phyloP scores from a whole-genome alignment of 2,888 invertebrate species.

The Lepeophtheirus nordmannii region DNA sequence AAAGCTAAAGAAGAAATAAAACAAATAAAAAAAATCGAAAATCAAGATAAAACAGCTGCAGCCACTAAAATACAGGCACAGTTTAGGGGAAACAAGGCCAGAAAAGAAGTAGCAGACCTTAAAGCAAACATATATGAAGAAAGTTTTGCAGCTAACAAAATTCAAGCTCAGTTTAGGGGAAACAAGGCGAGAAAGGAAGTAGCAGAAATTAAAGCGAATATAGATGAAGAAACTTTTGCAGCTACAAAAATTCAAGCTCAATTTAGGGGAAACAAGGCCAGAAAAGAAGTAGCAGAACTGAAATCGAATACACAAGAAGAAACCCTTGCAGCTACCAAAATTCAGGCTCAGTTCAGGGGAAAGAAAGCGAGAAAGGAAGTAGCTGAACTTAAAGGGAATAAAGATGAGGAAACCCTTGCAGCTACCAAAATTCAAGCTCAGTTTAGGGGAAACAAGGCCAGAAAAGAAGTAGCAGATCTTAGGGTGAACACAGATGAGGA shows the following conservation, averaged over 20 bases:
- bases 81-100: neutral
- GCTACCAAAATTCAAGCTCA: neutral
- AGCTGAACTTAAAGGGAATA: neutral
- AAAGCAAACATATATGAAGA: neutral
- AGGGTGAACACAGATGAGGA: neutral
- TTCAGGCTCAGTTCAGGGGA: conserved; percentile 12
- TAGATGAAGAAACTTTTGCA: neutral
- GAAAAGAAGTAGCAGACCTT: neutral
- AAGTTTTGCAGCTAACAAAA: neutral
- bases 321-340: neutral
- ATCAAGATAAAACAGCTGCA: conserved; percentile 2
- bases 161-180: neutral
- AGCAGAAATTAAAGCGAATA: neutral
- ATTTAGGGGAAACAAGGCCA: conserved; percentile 12
- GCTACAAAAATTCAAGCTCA: conserved; percentile 16
- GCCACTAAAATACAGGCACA: neutral
- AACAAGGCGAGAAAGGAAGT: neutral
- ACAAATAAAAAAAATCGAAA: neutral
- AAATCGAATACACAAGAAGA: neutral
- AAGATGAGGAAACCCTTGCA: neutral
- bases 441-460: neutral
- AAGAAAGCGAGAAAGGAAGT: neutral
- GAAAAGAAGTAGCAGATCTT: neutral
- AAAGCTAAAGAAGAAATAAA: neutral
- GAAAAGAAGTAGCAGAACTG: neutral